Conservation (phyloP, 2,113 vertebrate genomes). For the Strix uralensis region DNA sequence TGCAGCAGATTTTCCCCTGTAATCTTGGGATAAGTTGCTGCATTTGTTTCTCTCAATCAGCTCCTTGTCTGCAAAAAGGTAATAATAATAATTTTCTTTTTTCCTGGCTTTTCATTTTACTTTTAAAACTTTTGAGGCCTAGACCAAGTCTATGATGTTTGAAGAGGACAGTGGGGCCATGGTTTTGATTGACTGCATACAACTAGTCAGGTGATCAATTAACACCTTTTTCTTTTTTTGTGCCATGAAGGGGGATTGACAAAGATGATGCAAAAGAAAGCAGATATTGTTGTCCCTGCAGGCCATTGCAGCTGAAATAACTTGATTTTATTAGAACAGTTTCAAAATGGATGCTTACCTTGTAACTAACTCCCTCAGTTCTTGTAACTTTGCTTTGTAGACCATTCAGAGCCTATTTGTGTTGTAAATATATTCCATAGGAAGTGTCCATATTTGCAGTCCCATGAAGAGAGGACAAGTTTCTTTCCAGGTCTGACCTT, state of each 20-base stretch:
- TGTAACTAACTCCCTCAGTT: slow-evolving; percentile 8
- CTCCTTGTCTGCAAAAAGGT: not conserved
- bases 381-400: not conserved
- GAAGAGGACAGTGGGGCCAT: not conserved
- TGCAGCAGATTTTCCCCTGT: not conserved
- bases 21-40: not conserved
- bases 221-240: not conserved
- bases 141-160: not conserved
- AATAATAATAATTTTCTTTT: not conserved
- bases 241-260: not conserved
- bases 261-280: slow-evolving; percentile 37
- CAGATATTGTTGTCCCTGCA: slow-evolving; percentile 34
- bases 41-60: not conserved
- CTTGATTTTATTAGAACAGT: slow-evolving; percentile 32
- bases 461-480: not conserved
- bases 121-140: not conserved
- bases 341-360: slow-evolving; percentile 35
- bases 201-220: slow-evolving; percentile 9
- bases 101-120: not conserved
- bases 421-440: not conserved
- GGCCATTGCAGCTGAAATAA: slow-evolving; percentile 48
- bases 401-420: not conserved
- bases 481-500: not conserved
- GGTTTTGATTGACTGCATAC: not conserved
- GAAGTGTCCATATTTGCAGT: not conserved